Evolutionary conservation across 2,888 invertebrate species (phyloP), one percentile per base, ranked within the genome.

Genomic region (Eurytoma adleriae): DNA sequence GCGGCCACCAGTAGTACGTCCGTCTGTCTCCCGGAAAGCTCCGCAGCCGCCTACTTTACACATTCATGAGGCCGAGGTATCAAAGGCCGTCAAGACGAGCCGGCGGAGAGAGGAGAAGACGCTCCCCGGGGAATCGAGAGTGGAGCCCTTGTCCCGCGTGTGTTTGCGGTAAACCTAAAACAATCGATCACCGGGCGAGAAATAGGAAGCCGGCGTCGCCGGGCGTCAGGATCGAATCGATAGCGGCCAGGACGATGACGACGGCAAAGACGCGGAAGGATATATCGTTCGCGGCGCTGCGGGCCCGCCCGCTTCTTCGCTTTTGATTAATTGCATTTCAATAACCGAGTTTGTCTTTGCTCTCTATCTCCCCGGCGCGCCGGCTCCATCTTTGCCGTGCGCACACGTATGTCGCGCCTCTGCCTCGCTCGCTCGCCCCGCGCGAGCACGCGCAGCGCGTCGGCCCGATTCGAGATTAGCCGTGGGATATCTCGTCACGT

Each of bases 81-180:
- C 90, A 88, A 89, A 90, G 89, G 86, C 86, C 86, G 85, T 83
- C 86, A 87, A 87, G 88, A 87, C 50, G 24, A 13, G 2, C 27
- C n/a, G n/a, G 3, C 12, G 18, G 27, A 24, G 50, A 50, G 50
- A 52, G 52, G 12, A 20, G 12, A 57, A 61, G 59, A 20, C 62
- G 66, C 85, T 64, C 69, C 13, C 56, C 54, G 30, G 40, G 54
- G 62, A 54, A 24, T 12, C 30, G 18, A 4, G 24, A 13, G 48
- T 1, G 16, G 48, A 20, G 85, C 86, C 82, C 86, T 83, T 88
- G 87, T 87, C 86, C 85, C 86, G 85, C 86, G 85, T 87, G 87
- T 89, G 89, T 89, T 89, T 89, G 87, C 88, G 87, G 88, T 87
- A 87, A 87, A 86, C 87, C 88, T 86, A 85, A 88, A 89, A 90